Evolutionary conservation across 2,797 vertebrate species (phyloP).

Genomic region (Poliocrania exsul): DNA sequence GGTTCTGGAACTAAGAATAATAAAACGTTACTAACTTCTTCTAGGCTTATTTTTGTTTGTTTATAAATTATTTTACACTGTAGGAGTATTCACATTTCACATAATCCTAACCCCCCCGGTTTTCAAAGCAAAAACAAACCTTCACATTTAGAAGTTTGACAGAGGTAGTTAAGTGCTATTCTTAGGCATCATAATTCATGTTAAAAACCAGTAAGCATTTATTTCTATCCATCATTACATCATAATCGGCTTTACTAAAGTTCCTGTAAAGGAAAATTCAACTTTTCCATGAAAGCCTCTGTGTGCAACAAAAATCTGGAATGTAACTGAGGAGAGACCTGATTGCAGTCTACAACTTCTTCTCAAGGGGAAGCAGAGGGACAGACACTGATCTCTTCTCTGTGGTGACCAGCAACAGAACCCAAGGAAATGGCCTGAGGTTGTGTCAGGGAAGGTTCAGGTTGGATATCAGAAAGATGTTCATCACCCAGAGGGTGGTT

Average conservation of each 20-base stretch:
- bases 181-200: background rate
- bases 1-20: constrained; percentile 83
- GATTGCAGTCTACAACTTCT: background rate
- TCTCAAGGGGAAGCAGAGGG: background rate
- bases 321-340: background rate
- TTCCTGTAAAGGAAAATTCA: background rate
- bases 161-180: background rate
- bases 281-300: background rate
- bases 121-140: background rate
- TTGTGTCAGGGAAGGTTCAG: background rate
- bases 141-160: background rate
- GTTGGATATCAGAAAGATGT: fast-evolving
- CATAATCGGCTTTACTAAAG: background rate
- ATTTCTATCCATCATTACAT: background rate
- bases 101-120: background rate
- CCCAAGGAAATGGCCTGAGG: fast-evolving
- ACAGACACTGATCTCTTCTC: background rate
- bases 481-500: background rate
- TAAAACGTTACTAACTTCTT: background rate
- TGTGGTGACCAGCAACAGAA: background rate
- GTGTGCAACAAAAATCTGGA: background rate
- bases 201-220: background rate
- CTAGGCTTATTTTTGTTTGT: background rate
- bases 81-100: background rate
- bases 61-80: background rate